Conservation (phyloP, 2,113 vertebrate species). For the Chloropsis cyanopogon region DNA sequence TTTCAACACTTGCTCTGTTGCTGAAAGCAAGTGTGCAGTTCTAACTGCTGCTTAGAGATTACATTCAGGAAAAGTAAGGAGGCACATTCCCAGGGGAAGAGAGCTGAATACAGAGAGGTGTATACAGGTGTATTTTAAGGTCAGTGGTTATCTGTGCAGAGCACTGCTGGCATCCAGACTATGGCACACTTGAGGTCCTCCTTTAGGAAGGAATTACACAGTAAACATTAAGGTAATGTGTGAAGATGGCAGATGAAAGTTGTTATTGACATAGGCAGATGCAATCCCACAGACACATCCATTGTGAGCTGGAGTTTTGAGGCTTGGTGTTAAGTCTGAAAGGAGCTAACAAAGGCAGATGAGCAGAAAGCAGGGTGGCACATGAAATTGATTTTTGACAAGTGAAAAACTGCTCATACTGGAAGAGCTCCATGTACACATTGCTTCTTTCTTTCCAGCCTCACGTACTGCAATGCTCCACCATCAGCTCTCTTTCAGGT, state of each 20-base stretch:
- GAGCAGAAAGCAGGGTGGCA: background rate
- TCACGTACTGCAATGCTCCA: background rate
- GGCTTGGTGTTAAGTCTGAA: background rate
- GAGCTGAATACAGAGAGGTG: background rate
- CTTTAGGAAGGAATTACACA: background rate
- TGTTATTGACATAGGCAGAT: background rate
- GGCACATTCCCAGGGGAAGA: background rate
- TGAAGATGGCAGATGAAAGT: background rate
- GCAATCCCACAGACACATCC: background rate
- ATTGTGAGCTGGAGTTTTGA: background rate
- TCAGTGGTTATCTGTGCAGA: background rate
- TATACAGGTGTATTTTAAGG: background rate
- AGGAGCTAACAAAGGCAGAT: background rate
- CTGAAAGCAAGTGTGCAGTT: background rate
- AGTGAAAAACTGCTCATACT: conserved; percentile 16
- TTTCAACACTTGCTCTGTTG: background rate
- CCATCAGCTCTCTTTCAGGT: conserved; percentile 18
- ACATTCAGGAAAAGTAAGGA: background rate
- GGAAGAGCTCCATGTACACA: background rate
- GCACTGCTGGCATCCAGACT: background rate
- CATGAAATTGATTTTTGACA: conserved; percentile 39
- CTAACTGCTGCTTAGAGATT: background rate
- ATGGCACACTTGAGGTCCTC: background rate
- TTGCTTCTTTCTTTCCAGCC: conserved; percentile 1
- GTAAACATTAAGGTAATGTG: background rate